phyloP scores from a whole-genome alignment of 2,797 vertebrate species.

The Notolabrus celidotus region DNA sequence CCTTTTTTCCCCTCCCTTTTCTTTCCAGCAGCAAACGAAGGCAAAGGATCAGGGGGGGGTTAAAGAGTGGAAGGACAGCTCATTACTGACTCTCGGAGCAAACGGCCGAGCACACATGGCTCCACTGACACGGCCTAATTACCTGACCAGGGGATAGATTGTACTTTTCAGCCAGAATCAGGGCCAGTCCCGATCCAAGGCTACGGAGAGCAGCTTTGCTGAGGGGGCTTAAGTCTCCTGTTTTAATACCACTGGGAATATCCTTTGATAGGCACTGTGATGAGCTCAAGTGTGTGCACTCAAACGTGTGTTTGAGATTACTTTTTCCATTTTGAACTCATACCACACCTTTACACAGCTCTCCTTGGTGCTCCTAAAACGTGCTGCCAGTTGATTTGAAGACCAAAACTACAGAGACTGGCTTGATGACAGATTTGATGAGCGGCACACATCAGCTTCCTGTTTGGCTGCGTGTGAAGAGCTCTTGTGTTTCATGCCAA shows the following conservation, averaged over 20 bases:
- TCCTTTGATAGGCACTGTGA: slow-evolving; percentile 65
- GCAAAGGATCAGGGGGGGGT: slow-evolving; percentile 59
- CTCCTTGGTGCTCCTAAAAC: slow-evolving; percentile 57
- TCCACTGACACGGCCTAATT: slow-evolving; percentile 81
- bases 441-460: slow-evolving; percentile 73
- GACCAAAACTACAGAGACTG: slow-evolving; percentile 53
- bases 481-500: slow-evolving; percentile 70
- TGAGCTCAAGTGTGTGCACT: slow-evolving; percentile 43
- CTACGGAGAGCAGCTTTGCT: slow-evolving; percentile 72
- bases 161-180: slow-evolving; percentile 67
- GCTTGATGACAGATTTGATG: slow-evolving; percentile 68
- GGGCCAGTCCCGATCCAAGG: slow-evolving; percentile 66
- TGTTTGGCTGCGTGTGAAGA: slow-evolving; percentile 73
- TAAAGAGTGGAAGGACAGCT: slow-evolving; percentile 77
- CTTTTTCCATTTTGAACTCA: slow-evolving; percentile 33
- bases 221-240: slow-evolving; percentile 67
- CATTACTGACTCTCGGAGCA: slow-evolving; percentile 75
- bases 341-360: slow-evolving; percentile 54
- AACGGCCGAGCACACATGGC: slow-evolving; percentile 71
- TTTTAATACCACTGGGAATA: slow-evolving; percentile 60
- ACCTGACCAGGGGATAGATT: slow-evolving; percentile 82
- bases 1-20: slow-evolving; percentile 34
- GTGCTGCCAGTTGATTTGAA: slow-evolving; percentile 68
- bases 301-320: slow-evolving; percentile 32
- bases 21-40: slow-evolving; percentile 57